phyloP scores from a whole-genome alignment of 2,797 vertebrate genomes.

The Pantherophis vulpinus region DNA sequence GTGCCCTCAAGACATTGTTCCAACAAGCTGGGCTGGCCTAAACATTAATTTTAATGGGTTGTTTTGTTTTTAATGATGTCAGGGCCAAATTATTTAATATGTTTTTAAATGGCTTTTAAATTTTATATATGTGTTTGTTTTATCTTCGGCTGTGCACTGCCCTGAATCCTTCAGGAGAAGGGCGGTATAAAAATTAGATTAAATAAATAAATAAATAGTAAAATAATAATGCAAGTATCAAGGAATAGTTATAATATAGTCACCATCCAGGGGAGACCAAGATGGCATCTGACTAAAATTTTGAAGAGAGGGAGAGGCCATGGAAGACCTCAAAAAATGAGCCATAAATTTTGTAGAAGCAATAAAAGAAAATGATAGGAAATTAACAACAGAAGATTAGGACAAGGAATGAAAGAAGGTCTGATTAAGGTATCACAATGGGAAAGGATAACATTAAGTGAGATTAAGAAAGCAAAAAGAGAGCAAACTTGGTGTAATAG shows the following conservation, averaged over 20 bases:
- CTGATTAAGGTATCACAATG: neutral
- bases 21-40: too few relatives aligned
- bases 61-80: too few relatives aligned
- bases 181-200: too few relatives aligned
- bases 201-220: neutral
- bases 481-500: neutral
- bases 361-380: neutral
- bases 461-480: neutral
- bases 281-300: neutral
- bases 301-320: neutral
- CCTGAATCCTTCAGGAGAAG: too few relatives aligned
- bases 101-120: too few relatives aligned
- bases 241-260: neutral
- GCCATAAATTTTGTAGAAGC: neutral
- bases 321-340: neutral
- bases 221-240: neutral
- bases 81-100: too few relatives aligned
- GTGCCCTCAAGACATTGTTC: too few relatives aligned
- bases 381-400: neutral
- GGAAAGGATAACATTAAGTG: neutral
- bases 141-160: too few relatives aligned
- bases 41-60: too few relatives aligned
- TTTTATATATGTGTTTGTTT: too few relatives aligned
- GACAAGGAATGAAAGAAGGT: neutral
- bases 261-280: neutral